A percentile compares a stretch with the other conserved stretches of the same genome.
Evolutionary conservation across 2,797 vertebrate species (phyloP).

Genomic region (Sarcophilus harrisii): DNA sequence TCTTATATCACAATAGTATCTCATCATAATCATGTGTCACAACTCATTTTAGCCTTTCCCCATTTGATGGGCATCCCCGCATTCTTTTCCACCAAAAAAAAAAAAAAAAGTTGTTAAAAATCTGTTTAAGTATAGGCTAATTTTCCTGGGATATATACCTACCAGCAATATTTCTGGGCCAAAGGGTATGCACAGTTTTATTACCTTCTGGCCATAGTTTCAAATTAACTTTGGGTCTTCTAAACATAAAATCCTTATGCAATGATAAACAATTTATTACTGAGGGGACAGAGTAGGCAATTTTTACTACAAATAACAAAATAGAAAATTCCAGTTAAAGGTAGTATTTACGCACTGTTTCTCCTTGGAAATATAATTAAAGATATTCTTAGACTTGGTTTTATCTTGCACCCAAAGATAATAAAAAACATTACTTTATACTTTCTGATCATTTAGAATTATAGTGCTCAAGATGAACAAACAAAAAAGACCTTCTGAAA

Average conservation of each 20-base stretch:
- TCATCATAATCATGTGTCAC: not conserved
- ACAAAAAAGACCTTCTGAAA: not conserved
- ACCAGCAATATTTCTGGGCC: not conserved
- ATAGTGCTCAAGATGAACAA: not conserved
- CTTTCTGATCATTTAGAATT: not conserved
- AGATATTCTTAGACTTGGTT: not conserved
- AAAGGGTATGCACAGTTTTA: not conserved
- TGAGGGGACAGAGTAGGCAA: not conserved
- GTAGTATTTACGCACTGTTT: not conserved
- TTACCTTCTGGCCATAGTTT: not conserved
- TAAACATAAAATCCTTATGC: not conserved
- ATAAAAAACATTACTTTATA: not conserved
- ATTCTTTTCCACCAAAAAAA: not conserved
- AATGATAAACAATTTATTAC: not conserved
- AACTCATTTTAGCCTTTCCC: not conserved
- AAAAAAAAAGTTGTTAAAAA: not conserved
- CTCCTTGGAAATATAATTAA: not conserved
- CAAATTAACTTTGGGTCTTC: not conserved
- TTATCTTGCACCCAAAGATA: not conserved
- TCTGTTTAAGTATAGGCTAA: not conserved
- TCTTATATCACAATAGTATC: not conserved
- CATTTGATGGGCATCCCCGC: not conserved
- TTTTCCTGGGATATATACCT: not conserved
- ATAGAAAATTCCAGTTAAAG: not conserved
- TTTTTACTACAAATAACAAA: not conserved